Conservation (phyloP, 2,797 vertebrate genomes). For the Tragopan temminckii region DNA sequence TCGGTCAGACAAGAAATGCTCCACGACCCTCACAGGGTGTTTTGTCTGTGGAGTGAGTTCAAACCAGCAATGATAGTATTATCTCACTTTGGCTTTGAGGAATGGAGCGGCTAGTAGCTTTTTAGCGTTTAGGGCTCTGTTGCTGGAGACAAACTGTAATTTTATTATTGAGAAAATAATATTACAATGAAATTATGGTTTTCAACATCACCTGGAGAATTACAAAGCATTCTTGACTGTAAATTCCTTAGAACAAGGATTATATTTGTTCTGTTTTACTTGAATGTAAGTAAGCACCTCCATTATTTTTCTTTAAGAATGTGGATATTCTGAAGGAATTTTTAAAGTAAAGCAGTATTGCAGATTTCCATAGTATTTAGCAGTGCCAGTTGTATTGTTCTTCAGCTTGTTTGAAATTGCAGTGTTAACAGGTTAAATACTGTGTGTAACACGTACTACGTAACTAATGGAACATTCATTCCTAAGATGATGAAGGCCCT, state of each 20-base stretch:
- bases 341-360: neutral
- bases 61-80: neutral
- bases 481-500: conserved; percentile 92
- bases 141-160: neutral
- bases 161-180: neutral
- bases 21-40: neutral
- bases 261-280: neutral
- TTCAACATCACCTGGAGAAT: neutral
- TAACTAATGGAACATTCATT: neutral
- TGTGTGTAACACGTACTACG: neutral
- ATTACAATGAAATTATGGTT: neutral
- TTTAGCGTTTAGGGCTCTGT: neutral
- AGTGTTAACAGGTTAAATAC: neutral
- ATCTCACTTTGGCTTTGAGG: neutral
- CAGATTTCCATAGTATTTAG: neutral
- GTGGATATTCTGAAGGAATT: neutral
- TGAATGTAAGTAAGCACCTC: neutral
- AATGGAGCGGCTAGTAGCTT: neutral
- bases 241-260: neutral
- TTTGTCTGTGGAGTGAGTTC: neutral
- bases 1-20: neutral
- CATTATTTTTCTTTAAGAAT: neutral
- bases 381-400: accelerated
- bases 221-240: neutral
- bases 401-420: neutral